Percentiles rank a stretch among this genome's conserved stretches.
Conservation (phyloP, 2,113 vertebrate species). For the Zeus faber region DNA sequence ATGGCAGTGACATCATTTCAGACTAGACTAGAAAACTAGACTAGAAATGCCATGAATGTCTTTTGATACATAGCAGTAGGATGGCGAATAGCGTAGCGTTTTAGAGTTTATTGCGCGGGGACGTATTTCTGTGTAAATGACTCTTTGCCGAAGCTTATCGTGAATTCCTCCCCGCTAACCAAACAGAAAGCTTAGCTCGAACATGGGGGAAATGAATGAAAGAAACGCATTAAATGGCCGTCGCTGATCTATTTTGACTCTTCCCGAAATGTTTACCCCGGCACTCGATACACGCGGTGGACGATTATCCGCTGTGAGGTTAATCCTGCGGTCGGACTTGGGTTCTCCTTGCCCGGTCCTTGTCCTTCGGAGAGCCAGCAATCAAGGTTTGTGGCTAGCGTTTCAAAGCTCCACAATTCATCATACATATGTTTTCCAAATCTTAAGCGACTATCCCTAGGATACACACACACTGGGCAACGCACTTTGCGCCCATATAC, state of each 20-base stretch:
- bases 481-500: neutral
- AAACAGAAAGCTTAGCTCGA: no score
- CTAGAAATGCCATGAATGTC: no score
- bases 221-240: neutral
- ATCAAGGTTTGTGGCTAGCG: slow-evolving; percentile 19
- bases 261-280: slow-evolving; percentile 8
- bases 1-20: no score
- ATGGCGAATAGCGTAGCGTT: no score
- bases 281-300: slow-evolving; percentile 11
- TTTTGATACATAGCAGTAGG: no score
- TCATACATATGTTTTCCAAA: neutral
- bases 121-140: neutral
- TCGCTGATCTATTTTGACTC: slow-evolving; percentile 10
- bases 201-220: no score
- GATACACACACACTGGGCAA: neutral
- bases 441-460: neutral
- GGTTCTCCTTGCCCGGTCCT: slow-evolving; percentile 4
- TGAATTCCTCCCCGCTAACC: neutral
- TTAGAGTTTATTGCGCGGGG: no score
- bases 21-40: no score
- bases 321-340: slow-evolving; percentile 17
- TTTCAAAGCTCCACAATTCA: slow-evolving; percentile 1
- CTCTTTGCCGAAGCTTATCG: neutral
- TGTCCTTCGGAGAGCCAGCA: slow-evolving; percentile 20
- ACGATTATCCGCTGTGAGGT: slow-evolving; percentile 10